phyloP scores from a whole-genome alignment of 1,140 invertebrate species.

The Brachionus paranguensis region DNA sequence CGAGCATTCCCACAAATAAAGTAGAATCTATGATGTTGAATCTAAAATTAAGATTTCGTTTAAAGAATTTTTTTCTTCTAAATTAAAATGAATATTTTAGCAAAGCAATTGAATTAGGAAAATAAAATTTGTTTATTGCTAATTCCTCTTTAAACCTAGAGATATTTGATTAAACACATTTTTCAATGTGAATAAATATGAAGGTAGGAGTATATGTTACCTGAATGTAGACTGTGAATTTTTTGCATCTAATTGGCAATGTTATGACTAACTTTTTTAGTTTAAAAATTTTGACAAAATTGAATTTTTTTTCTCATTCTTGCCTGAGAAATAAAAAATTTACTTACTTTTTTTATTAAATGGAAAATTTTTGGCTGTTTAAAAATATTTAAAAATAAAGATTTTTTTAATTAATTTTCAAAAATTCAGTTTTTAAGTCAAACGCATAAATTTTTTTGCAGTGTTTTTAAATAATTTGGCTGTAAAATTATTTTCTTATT shows the following conservation, averaged over 20 bases:
- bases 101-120: not conserved
- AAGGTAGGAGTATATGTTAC: not conserved
- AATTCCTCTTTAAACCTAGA: not conserved
- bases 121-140: no score
- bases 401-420: not conserved
- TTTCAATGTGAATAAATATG: not conserved
- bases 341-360: no score
- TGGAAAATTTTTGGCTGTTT: no score
- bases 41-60: not conserved
- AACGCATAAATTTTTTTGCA: not conserved
- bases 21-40: not conserved
- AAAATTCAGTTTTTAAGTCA: not conserved
- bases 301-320: not conserved
- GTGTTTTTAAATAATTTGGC: no score
- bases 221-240: not conserved
- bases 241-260: not conserved
- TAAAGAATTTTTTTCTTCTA: not conserved
- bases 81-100: not conserved
- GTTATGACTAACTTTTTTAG: not conserved
- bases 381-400: no score
- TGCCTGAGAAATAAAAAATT: no score
- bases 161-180: not conserved
- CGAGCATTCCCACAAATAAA: not conserved
- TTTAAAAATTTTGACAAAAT: not conserved
- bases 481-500: no score